Base-by-base conservation (phyloP, 2,797 vertebrate genomes). In the Lindbergichthys nudifrons region DNA sequence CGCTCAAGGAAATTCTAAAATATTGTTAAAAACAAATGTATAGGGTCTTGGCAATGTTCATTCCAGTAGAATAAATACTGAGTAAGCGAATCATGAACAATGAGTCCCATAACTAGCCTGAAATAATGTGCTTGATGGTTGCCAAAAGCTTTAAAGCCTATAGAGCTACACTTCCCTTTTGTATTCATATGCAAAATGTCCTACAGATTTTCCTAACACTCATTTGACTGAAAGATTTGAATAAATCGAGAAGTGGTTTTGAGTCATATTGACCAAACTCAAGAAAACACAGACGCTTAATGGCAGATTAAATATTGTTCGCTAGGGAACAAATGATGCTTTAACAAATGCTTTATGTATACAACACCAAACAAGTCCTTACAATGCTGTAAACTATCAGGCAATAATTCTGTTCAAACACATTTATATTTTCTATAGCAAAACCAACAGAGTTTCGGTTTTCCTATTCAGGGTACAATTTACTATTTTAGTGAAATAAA, bases 71-170 rank as follows among this genome's bases (percentile, higher is more conserved):
- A 57, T 19, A 66, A 70, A 67, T 23, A n/a, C 39, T 12, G 4
- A 64, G 8, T 32, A 63, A 81, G 64, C 8, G 0, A 30, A 48
- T 60, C 19, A 71, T 23, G 32, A 69, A 63, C 83, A 69, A 70
- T 47, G 1, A 8, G 43, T 48, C 67, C 48, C 46, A 50, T 21
- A 32, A 56, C 39, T 51, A 56, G 15, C 11, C 51, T 57, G 59
- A 78, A 84, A 80, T 73, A 65, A 53, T 16, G 1, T 8, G 13
- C 67, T 77, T 76, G 60, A 80, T 60, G 65, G 45, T 32, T 65
- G 62, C 63, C 43, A 56, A 61, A 64, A 32, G 45, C 68, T 42
- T 58, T 19, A 63, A 69, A 73, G 54, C 46, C 36, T 23, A 21
- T 13, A 73, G 54, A 14, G 45, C 36, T 61, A 39, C 57, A 57